These are phyloP conservation scores for Drosophila pegasa DNA, from an alignment of 2,888 invertebrate genomes.

Conservation along the genomic window DNA sequence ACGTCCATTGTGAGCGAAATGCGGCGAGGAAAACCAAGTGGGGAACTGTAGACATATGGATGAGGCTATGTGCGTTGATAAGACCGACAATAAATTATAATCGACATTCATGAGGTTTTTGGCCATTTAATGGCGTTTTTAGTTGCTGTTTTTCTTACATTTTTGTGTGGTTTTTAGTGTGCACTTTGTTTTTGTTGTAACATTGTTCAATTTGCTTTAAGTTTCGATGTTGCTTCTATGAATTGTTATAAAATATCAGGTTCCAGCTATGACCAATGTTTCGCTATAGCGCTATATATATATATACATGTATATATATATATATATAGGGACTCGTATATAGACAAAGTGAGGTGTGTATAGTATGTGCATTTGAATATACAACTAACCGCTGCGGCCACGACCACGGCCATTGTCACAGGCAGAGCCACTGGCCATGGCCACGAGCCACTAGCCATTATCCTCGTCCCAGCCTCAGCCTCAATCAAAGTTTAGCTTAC, in stretches of 20 bases:
- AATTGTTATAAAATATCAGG: conserved; percentile 76
- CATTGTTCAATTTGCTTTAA: conserved; percentile 70
- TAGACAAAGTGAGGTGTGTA: conserved; percentile 42
- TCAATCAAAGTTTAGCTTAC: conserved; percentile 79
- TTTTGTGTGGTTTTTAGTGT: conserved; percentile 29
- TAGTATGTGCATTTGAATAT: conserved; percentile 68
- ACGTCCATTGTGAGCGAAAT: conserved; percentile 61
- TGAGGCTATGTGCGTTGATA: conserved; percentile 54
- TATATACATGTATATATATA: conserved; percentile 23
- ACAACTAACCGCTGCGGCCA: conserved; percentile 48
- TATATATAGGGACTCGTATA: conserved; percentile 9
- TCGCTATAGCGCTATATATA: conserved; percentile 49
- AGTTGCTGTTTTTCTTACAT: conserved; percentile 24
- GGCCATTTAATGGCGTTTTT: conserved; percentile 70
- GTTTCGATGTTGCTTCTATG: conserved; percentile 63
- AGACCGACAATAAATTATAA: conserved; percentile 75
- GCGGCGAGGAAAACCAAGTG: conserved; percentile 29
- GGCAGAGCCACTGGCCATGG: conserved; percentile 15
- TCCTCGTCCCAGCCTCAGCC: not conserved
- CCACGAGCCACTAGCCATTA: not conserved
- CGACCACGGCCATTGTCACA: conserved; percentile 8
- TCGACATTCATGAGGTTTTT: conserved; percentile 66
- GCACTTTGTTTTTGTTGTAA: conserved; percentile 45
- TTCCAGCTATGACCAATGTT: conserved; percentile 71
- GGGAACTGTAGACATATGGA: conserved; percentile 16